Base-by-base conservation (phyloP, 1,140 invertebrate genomes). In the Euwallacea fornicatus region DNA sequence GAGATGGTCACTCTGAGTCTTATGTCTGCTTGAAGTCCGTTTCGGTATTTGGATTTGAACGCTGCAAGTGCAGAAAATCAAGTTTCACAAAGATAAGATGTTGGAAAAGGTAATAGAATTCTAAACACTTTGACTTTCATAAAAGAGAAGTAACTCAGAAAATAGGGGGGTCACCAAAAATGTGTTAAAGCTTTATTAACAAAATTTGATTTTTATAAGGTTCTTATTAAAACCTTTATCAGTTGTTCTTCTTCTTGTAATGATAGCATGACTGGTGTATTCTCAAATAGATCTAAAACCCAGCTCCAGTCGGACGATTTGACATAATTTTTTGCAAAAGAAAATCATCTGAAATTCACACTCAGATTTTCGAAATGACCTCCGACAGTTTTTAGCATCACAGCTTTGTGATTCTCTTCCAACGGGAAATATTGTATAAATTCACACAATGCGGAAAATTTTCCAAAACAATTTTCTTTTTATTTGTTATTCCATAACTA, bases 61-160 rank as follows among this genome's bases (percentile, higher is more conserved):
- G 11, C 11, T 4, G 54, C 54, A 2, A 56, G 2, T 13, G 54
- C 54, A 16, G 15, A 56, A 56, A 56, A 13, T 13, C 7, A 2
- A 2, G 54, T 56, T 56, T 56, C 54, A 7, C 54, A 56, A 56
- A 56, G 54, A 16, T 56, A 56, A 16, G 54, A 56, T 13, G 54
- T 56, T 9, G 54, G 54, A 56, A 56, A 56, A 56, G 16, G 0
- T 7, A 56, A 56, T 2, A 56, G 16, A 13, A 56, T 56, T 16
- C 54, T 11, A 56, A 56, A 2, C 15, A 7, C 7, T 56, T 56
- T 16, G 8, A 16, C 11, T 56, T 56, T 56, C 2, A 56, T 56
- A 13, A 56, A 10, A 6, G 46, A 50, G 6, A 2, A 50, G 46
- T 50, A 1, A 50, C 13, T 50, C 1, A 6, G 46, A 50, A 50